phyloP scores from a whole-genome alignment of 1,140 invertebrate species.

The Conus betulinus region DNA sequence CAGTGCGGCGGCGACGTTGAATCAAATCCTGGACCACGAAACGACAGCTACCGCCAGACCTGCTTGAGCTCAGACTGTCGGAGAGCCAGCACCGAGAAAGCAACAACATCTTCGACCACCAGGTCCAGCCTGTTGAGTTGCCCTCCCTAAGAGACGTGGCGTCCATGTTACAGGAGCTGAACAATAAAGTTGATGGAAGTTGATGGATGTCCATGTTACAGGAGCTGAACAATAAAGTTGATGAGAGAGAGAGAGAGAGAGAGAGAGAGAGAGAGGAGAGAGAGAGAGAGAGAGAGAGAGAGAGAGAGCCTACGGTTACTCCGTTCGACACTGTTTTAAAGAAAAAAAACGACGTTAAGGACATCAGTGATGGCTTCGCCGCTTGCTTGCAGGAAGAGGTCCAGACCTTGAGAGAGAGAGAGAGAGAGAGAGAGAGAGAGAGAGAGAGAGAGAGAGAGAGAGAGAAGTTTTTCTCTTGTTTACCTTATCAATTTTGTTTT shows the following conservation, averaged over 20 bases:
- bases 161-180: not conserved
- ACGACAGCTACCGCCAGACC: too few species aligned
- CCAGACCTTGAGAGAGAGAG: not conserved
- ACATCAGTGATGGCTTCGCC: not conserved
- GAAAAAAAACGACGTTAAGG: not conserved
- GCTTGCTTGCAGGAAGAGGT: not conserved
- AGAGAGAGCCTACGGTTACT: too few species aligned
- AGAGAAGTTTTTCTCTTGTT: too few species aligned
- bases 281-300: too few species aligned
- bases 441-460: not conserved
- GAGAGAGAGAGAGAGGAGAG: constrained; percentile 2
- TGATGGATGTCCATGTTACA: not conserved
- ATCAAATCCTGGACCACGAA: too few species aligned
- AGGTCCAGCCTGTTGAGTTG: not conserved
- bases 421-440: not conserved
- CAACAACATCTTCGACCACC: not conserved
- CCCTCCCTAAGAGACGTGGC: not conserved
- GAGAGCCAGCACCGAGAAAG: not conserved
- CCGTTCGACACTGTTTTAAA: too few species aligned
- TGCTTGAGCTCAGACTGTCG: too few species aligned
- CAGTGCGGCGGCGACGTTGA: too few species aligned
- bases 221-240: too few species aligned
- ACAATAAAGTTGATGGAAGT: not conserved
- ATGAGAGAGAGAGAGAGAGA: constrained; percentile 3
- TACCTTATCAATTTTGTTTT: too few species aligned